Base-by-base conservation (phyloP, 2,888 invertebrate genomes). In the Aspidiotus destructor region DNA sequence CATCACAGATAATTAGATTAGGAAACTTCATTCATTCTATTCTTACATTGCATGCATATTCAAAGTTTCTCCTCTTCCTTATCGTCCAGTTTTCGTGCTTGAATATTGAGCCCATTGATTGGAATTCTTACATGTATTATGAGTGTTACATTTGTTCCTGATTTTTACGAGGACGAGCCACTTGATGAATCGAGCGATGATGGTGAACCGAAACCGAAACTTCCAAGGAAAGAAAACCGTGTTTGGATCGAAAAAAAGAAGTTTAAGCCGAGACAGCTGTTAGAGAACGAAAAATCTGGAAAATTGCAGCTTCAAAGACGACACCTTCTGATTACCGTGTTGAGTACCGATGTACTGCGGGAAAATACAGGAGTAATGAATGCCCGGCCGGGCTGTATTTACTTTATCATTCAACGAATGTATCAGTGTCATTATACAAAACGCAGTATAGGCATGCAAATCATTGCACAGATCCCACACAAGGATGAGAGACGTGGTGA, bases 381-480 rank as follows among this genome's bases (percentile, higher is more conserved):
- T 28, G 28, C 5, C 28, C 28, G 28, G 28, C 28, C 28, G 28
- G 28, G 28, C 28, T 28, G 5, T 28, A 48, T 48, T 48, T 48
- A 48, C 48, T 48, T 11, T 48, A 48, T 48, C 48, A 48, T 48
- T 11, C 48, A 48, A 48, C 48, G 6, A 48, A 48, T 6, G 2
- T n/a, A 48, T 48, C 48, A 48, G 48, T 48, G n/a, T 48, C 48
- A n/a, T n/a, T 48, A 2, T 48, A 48, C n/a, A n/a, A 48, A 48
- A 48, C 6, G 48, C 48, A 48, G n/a, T 48, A 6, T n/a, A n/a
- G 6, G n/a, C 48, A 48, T n/a, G 48, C 48, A 3, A 48, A 48
- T 48, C 48, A 48, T n/a, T 48, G 48, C n/a, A 48, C 48, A 48
- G 48, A 48, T 48, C 48, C 48, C 48, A 48, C 48, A 13, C n/a